A percentile compares a stretch with the other conserved stretches of the same genome.
Evolutionary conservation across 1,140 invertebrate genomes (phyloP).

Genomic region (Bathynomus jamesi): DNA sequence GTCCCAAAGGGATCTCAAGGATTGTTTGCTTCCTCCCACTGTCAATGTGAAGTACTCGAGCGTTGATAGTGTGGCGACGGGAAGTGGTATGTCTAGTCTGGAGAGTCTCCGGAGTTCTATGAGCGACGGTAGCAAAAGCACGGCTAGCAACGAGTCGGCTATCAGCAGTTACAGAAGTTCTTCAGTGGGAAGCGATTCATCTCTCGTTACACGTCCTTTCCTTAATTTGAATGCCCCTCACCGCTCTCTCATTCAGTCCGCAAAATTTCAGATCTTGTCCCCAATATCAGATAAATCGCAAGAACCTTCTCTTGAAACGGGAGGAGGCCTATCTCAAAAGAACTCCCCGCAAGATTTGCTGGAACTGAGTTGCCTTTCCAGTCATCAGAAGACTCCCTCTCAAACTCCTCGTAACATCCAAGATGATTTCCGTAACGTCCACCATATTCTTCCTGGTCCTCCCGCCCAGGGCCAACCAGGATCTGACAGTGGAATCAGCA

Average conservation of each 20-base stretch:
- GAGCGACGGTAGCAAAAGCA: slow-evolving; percentile 42
- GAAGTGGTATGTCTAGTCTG: slow-evolving; percentile 58
- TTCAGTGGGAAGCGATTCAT: slow-evolving; percentile 40
- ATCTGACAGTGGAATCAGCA: slow-evolving; percentile 74
- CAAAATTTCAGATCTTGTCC: slow-evolving; percentile 71
- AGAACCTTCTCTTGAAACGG: slow-evolving; percentile 51
- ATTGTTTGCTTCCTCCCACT: slow-evolving; percentile 44
- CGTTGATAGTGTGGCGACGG: slow-evolving; percentile 74
- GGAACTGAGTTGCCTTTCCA: slow-evolving; percentile 51
- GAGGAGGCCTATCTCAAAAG: slow-evolving; percentile 22
- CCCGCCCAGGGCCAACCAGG: slow-evolving; percentile 56
- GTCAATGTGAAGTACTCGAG: slow-evolving; percentile 63
- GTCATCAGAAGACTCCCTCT: slow-evolving; percentile 66
- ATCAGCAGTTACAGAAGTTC: slow-evolving; percentile 52
- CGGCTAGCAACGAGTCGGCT: slow-evolving; percentile 46
- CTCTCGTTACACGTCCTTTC: slow-evolving; percentile 52
- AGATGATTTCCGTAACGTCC: slow-evolving; percentile 49
- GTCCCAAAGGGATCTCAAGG: slow-evolving; percentile 46
- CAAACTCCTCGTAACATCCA: slow-evolving; percentile 44
- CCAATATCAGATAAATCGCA: slow-evolving; percentile 83
- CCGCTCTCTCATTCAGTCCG: slow-evolving; percentile 43
- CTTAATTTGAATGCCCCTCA: slow-evolving; percentile 41
- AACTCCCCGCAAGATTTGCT: slow-evolving; percentile 29
- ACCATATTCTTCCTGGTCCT: slow-evolving; percentile 51
- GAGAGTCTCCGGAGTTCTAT: slow-evolving; percentile 71